Evolutionary conservation across 2,113 vertebrate species (phyloP).

Genomic region (Neotoma lepida): DNA sequence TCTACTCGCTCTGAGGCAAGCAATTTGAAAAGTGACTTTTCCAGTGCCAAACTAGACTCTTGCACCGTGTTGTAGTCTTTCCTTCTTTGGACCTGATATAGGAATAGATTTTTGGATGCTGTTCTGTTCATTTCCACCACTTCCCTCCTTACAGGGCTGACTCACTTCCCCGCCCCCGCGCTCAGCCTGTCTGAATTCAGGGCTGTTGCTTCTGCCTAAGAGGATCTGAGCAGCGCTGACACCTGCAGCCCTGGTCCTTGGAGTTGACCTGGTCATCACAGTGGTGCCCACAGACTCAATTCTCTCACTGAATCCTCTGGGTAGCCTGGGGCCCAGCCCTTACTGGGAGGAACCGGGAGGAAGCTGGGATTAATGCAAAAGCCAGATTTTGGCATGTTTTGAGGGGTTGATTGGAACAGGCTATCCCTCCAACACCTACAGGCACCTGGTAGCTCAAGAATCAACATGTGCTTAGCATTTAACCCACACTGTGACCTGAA

Average conservation of each 20-base stretch:
- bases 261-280: neutral
- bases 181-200: neutral
- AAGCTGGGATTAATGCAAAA: neutral
- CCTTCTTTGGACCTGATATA: conserved; percentile 3
- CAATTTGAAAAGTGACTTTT: conserved; percentile 39
- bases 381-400: neutral
- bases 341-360: neutral
- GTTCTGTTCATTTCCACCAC: neutral
- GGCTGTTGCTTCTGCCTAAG: neutral
- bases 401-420: neutral
- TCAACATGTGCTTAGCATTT: neutral
- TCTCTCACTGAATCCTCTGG: neutral
- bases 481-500: neutral
- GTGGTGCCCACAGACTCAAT: neutral
- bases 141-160: conserved; percentile 28
- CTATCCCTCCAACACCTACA: neutral
- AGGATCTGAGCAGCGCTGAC: no score
- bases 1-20: neutral
- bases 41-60: neutral
- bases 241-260: neutral
- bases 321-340: neutral
- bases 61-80: neutral
- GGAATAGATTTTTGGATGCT: neutral
- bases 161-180: neutral
- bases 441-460: neutral